Base-by-base conservation (phyloP, 2,113 vertebrate genomes). In the Marmota flaviventris region DNA sequence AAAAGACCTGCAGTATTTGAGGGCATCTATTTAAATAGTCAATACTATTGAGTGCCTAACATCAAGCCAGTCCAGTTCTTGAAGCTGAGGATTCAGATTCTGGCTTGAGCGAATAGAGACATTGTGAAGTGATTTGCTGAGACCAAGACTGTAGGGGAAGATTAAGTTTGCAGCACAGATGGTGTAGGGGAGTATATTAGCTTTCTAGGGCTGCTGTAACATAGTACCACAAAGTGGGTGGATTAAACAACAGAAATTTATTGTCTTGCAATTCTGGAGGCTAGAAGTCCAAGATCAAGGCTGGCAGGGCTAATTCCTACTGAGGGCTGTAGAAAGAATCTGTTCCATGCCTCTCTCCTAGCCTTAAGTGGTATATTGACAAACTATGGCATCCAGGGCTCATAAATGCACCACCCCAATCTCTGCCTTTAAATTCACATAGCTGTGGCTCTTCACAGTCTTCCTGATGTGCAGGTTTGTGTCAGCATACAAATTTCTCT, bases 1-100 rank as follows among this genome's bases (percentile, higher is more conserved):
- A 89, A 89, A 93, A 96, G 77, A 69, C 89, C 51, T 83, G 51
- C 56, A 81, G n/a, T 58, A 65, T 75, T 87, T 58, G 76, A 88
- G 42, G 73, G 67, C 51, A 48, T 93, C 81, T 90, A 58, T 79
- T 96, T 95, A 95, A 82, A n/a, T 0, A 29, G 84, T 92, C 72
- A 0, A 51, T 72, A 92, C 27, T 92, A 90, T 6, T 63, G 96
- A 93, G 42, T 37, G 39, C 72, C 85, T 87, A n/a, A 77, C 85
- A 39, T 87, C 76, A 67, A 82, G 42, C 24, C 4, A 25, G 58
- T 48, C 56, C 27, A 12, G 25, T 78, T 87, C 69, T 24, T 25
- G 42, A 17, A 10, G 27, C 70, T 56, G 77, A 92, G 85, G 67
- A 37, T 67, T 86, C 83, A 85, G 70, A 51, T 83, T 76, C 89